phyloP scores from a whole-genome alignment of 2,113 vertebrate genomes.

The Bathybates hornii region DNA sequence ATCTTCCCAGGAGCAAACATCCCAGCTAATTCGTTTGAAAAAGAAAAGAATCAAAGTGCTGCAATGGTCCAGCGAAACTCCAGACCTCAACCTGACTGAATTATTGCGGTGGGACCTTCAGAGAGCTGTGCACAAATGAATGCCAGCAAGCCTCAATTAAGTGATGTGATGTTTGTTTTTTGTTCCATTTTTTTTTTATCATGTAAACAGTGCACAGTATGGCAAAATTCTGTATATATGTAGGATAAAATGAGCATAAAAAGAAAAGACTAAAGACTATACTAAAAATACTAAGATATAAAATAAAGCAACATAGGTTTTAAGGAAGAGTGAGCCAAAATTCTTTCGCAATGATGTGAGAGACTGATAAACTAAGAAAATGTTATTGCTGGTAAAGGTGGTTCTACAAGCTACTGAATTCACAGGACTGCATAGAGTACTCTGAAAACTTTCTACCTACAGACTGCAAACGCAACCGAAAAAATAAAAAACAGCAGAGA shows the following conservation, averaged over 20 bases:
- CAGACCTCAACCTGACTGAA: background rate
- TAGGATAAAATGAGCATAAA: background rate
- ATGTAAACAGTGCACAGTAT: background rate
- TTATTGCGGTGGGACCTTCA: background rate
- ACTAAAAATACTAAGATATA: background rate
- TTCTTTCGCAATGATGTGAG: background rate
- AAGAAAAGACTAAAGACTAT: background rate
- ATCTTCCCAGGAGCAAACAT: background rate
- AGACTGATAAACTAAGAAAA: background rate
- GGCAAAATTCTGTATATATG: background rate
- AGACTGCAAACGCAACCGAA: background rate
- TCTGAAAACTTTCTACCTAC: background rate
- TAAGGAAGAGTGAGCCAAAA: background rate
- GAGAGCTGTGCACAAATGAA: background rate
- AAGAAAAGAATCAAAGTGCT: background rate
- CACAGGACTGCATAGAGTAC: background rate
- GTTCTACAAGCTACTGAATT: background rate
- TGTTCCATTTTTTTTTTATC: background rate
- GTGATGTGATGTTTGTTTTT: background rate
- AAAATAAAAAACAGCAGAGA: background rate
- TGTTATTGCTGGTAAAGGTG: background rate
- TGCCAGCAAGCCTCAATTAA: background rate
- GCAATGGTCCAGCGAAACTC: background rate
- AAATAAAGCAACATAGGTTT: background rate
- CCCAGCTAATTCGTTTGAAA: background rate